A percentile compares a stretch with the other conserved stretches of the same genome.
Evolutionary conservation across 1,140 invertebrate species (phyloP).

Genomic region (Bombus haemorrhoidalis): DNA sequence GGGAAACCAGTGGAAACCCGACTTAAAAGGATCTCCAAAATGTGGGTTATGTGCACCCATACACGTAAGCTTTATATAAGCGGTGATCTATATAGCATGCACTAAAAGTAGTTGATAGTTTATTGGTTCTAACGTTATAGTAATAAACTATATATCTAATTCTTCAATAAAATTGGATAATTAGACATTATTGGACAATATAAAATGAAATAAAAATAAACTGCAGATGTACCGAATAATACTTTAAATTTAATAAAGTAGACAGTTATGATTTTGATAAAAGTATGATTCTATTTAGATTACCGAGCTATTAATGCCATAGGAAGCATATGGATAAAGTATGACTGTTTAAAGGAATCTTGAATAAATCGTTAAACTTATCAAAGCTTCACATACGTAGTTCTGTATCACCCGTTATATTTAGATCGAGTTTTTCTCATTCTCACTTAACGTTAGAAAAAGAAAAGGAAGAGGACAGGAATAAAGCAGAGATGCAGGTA

Average conservation of each 20-base stretch:
- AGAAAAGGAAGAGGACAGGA: conserved; percentile 27
- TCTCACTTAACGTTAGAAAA: conserved; percentile 14
- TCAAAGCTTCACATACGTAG: background rate
- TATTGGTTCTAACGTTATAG: background rate
- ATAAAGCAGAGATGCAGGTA: conserved; percentile 69
- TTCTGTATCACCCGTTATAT: conserved; percentile 62
- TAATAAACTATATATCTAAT: background rate
- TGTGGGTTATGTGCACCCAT: conserved; percentile 42
- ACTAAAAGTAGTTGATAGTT: too few relatives aligned
- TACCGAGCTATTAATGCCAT: background rate
- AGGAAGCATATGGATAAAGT: background rate
- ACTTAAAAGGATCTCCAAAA: conserved; percentile 46
- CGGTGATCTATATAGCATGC: background rate
- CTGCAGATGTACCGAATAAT: background rate
- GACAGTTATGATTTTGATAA: background rate
- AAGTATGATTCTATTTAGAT: background rate
- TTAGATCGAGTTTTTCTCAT: conserved; percentile 61
- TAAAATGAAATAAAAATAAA: too few relatives aligned
- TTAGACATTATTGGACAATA: too few relatives aligned
- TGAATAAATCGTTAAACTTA: background rate
- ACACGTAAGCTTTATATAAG: background rate
- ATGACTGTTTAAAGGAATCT: background rate
- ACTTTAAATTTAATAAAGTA: background rate
- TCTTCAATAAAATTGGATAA: background rate
- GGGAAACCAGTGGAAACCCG: conserved; percentile 10